These are phyloP conservation scores for Cephus pulcher DNA, from an alignment of 2,888 invertebrate species.

Conservation along the genomic window DNA sequence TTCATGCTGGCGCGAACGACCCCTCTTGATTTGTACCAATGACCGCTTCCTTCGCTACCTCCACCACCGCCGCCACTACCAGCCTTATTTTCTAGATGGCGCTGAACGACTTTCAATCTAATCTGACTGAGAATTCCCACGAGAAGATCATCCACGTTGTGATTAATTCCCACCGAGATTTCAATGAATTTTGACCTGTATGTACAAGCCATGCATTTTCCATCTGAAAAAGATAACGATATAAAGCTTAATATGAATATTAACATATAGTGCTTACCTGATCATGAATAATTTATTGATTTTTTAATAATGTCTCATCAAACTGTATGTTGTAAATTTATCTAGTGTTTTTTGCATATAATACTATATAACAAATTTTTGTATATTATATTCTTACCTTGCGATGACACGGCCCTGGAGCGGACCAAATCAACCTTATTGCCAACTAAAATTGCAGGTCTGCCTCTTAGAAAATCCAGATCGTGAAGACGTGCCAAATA, in stretches of 20 bases:
- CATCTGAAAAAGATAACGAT: slow-evolving; percentile 76
- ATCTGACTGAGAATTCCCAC: slow-evolving; percentile 94
- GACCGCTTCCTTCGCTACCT: slow-evolving; percentile 68
- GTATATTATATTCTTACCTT: slow-evolving; percentile 74
- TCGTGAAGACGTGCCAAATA: slow-evolving; percentile 83
- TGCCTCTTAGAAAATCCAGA: slow-evolving; percentile 79
- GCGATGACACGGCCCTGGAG: slow-evolving; percentile 87
- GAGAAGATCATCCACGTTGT: slow-evolving; percentile 95
- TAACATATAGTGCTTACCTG: no score
- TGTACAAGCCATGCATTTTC: slow-evolving; percentile 90
- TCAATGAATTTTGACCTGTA: slow-evolving; percentile 95
- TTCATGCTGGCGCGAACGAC: slow-evolving; percentile 90
- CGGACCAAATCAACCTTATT: slow-evolving; percentile 95
- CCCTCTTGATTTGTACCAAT: slow-evolving; percentile 88
- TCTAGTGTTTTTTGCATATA: not conserved
- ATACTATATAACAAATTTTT: not conserved
- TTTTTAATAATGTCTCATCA: not conserved
- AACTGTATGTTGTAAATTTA: no score
- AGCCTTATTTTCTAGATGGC: slow-evolving; percentile 69
- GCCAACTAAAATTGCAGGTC: slow-evolving; percentile 88
- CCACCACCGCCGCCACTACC: slow-evolving; percentile 36
- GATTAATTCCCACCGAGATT: slow-evolving; percentile 95
- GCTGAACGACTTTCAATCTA: slow-evolving; percentile 77
- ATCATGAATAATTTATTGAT: not conserved
- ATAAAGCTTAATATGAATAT: not conserved